Conservation (phyloP, 1,140 invertebrate genomes). For the Trichomalopsis sarcophagae region DNA sequence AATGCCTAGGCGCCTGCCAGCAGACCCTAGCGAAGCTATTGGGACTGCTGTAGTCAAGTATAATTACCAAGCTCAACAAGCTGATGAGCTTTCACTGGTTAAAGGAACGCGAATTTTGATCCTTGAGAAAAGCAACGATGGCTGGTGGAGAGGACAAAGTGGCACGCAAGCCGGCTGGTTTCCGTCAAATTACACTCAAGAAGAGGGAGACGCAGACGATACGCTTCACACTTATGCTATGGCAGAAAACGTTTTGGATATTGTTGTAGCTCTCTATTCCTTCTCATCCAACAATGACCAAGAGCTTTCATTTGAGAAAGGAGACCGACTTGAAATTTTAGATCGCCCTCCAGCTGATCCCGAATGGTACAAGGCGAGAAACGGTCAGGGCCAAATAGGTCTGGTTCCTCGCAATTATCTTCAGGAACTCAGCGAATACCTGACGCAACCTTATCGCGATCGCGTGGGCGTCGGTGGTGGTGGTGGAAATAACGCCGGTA, state of each 20-base stretch:
- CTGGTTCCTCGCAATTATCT: slow-evolving; percentile 98
- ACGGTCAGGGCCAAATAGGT: slow-evolving; percentile 92
- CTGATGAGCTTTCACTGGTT: slow-evolving; percentile 95
- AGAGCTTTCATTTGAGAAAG: slow-evolving; percentile 97
- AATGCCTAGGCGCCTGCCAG: slow-evolving; percentile 82
- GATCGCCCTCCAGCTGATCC: slow-evolving; percentile 97
- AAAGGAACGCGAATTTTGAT: slow-evolving; percentile 95
- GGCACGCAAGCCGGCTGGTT: slow-evolving; percentile 92
- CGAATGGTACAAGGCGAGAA: slow-evolving; percentile 98
- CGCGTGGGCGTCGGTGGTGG: slow-evolving; percentile 63
- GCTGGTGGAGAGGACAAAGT: slow-evolving; percentile 98
- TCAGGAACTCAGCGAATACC: slow-evolving; percentile 91
- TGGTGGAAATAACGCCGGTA: slow-evolving; percentile 65
- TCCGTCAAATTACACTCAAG: slow-evolving; percentile 97
- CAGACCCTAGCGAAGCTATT: slow-evolving; percentile 91
- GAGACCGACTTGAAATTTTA: slow-evolving; percentile 94
- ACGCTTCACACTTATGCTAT: slow-evolving; percentile 93
- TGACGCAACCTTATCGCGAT: slow-evolving; percentile 87
- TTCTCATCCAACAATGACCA: slow-evolving; percentile 97
- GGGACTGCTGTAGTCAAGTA: slow-evolving; percentile 96
- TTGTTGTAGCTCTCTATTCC: slow-evolving; percentile 94
- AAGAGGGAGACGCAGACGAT: slow-evolving; percentile 88
- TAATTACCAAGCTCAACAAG: slow-evolving; percentile 96
- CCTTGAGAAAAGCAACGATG: slow-evolving; percentile 98
- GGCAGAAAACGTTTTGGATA: slow-evolving; percentile 94